phyloP scores from a whole-genome alignment of 2,888 invertebrate genomes.

The Ellobium chinense region DNA sequence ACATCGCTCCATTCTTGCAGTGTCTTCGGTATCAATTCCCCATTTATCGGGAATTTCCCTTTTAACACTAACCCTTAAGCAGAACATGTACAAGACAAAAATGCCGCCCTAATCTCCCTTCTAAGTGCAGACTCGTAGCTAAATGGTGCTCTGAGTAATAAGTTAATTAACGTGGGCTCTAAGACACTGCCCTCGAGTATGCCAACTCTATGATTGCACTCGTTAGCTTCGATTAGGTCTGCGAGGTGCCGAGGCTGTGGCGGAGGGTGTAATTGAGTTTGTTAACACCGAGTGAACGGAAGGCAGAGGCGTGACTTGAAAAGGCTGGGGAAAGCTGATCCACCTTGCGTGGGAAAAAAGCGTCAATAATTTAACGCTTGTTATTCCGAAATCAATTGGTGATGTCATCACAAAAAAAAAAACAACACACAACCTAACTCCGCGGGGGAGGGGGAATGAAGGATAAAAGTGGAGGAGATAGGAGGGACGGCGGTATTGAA shows the following conservation, averaged over 20 bases:
- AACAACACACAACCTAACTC: no score
- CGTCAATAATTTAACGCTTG: no score
- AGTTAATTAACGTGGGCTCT: conserved; percentile 6
- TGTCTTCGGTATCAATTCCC: no score
- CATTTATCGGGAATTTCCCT: not conserved
- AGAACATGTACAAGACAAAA: not conserved
- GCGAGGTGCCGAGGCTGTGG: not conserved
- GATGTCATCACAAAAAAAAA: no score
- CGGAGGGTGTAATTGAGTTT: conserved; percentile 13
- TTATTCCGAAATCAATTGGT: no score
- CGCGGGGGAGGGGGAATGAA: no score
- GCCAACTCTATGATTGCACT: not conserved
- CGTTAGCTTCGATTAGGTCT: conserved; percentile 23
- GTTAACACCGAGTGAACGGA: conserved; percentile 8
- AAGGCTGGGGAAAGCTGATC: not conserved
- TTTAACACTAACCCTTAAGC: not conserved
- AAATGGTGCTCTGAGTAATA: not conserved
- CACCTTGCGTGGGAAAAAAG: not conserved
- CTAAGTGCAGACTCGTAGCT: not conserved
- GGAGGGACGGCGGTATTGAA: no score
- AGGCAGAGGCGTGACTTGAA: not conserved
- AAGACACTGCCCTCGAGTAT: not conserved
- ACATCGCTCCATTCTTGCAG: no score
- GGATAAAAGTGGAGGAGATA: no score
- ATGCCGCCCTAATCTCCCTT: not conserved